Evolutionary conservation across 2,888 invertebrate genomes (phyloP).

Genomic region (Panzeria rudis): DNA sequence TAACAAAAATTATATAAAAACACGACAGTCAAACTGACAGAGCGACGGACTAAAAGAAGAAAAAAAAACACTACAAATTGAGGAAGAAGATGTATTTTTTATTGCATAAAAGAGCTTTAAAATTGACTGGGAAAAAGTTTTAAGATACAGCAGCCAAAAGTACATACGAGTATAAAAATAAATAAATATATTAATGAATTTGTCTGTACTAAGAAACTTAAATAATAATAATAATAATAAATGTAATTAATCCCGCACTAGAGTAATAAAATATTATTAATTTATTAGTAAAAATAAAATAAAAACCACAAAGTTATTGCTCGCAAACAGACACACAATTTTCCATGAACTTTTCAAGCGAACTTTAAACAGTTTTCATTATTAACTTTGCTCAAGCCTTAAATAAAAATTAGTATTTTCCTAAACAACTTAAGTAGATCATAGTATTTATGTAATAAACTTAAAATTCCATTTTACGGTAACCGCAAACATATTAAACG

Average conservation of each 20-base stretch:
- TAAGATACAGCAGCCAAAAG: slow-evolving; percentile 7
- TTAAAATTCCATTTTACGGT: too few species aligned
- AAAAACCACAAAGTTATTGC: slow-evolving; percentile 42
- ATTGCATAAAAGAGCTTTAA: slow-evolving; percentile 59
- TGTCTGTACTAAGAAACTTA: background rate
- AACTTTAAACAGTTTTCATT: slow-evolving; percentile 29
- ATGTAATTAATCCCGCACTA: slow-evolving; percentile 2
- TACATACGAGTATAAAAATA: background rate
- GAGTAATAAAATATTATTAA: slow-evolving; percentile 26
- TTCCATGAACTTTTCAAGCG: slow-evolving; percentile 43
- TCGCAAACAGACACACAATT: background rate
- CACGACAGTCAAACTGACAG: slow-evolving; percentile 1
- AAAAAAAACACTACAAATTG: slow-evolving; percentile 54
- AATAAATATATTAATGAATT: slow-evolving; percentile 14
- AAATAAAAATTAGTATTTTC: background rate
- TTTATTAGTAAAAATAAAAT: slow-evolving; percentile 19
- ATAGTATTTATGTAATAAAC: too few species aligned
- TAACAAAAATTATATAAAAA: background rate
- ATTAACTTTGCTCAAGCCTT: background rate
- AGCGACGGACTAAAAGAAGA: background rate
- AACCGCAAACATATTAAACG: too few species aligned
- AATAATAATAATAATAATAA: slow-evolving; percentile 17
- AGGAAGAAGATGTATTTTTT: slow-evolving; percentile 61
- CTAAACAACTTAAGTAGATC: too few species aligned
- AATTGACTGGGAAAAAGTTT: slow-evolving; percentile 52